Evolutionary conservation across 2,113 vertebrate species (phyloP), one percentile per base, ranked within the genome.

Genomic region (Rhadina sibilatrix): DNA sequence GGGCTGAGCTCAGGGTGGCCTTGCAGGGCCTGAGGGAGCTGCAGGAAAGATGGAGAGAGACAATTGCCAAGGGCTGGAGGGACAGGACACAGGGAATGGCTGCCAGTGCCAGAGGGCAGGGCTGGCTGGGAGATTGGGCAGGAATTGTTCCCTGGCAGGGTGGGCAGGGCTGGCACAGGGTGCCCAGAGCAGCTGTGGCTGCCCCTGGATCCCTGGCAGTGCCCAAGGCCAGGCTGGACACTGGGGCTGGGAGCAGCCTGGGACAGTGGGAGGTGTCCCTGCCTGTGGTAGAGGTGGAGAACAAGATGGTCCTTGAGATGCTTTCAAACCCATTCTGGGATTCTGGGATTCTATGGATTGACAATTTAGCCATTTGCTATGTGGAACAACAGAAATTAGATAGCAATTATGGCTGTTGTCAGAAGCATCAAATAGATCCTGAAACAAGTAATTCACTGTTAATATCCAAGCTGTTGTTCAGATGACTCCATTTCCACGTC

Each of bases 91-190:
- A 35, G 50, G 31, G 21, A 86, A 77, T 68, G 53, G 61, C 37
- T 42, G 3, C 13, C 71, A 68, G 1, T 44, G 61, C 9, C 63
- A 68, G 44, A 68, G 61, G 21, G 61, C 21, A 50, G 83, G 52
- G 25, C 0, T 44, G 3, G 61, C 4, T 59, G 31, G 44, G 61
- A 68, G 18, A 0, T 22, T 8, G 37, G 27, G 33, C 1, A 77
- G 53, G 20, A 68, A 52, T 60, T 68, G 7, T 44, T 44, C 13
- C 12, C 53, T 86, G 44, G 5, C 0, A 68, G 71, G 31, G 21
- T 52, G 71, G 44, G 13, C 1, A 68, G 27, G 46, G 33, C 46
- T 68, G 63, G 63, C 63, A 11, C 53, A 86, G 53, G 37, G 46
- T 87, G 22, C 22, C 37, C 83, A 86, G 63, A 77, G 83, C 6